Evolutionary conservation across 2,797 vertebrate species (phyloP).

Genomic region (Chiloscyllium punctatum): DNA sequence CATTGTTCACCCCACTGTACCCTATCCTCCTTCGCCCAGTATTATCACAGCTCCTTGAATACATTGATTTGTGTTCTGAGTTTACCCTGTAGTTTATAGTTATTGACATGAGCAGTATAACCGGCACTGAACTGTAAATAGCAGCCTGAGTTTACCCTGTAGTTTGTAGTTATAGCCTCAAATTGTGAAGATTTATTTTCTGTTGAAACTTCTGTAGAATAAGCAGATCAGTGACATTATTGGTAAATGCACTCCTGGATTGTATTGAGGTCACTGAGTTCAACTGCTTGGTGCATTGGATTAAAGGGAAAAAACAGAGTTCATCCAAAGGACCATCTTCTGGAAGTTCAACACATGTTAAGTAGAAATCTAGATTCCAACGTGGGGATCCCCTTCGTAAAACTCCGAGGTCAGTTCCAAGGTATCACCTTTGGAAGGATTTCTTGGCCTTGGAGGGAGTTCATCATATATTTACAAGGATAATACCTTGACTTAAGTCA

Average conservation of each 20-base stretch:
- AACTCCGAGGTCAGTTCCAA: neutral
- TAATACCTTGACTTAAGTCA: too few relatives aligned
- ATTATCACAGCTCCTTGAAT: neutral
- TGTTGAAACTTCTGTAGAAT: neutral
- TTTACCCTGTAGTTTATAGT: too few relatives aligned
- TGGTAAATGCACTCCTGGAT: neutral
- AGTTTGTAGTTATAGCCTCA: neutral
- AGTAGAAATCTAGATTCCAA: neutral
- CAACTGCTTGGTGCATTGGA: neutral
- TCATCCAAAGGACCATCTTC: neutral
- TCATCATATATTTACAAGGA: too few relatives aligned
- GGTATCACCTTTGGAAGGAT: too few relatives aligned
- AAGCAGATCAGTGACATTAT: neutral
- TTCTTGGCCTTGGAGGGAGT: too few relatives aligned
- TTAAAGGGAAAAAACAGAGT: neutral
- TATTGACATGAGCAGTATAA: too few relatives aligned
- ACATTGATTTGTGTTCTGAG: neutral
- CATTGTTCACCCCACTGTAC: too few relatives aligned
- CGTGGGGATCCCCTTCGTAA: neutral
- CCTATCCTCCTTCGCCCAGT: neutral
- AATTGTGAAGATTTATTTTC: neutral
- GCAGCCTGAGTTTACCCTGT: too few relatives aligned
- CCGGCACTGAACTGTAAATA: too few relatives aligned
- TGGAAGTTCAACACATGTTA: neutral
- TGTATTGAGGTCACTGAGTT: neutral